These are phyloP conservation scores for Petrocephalus zakoni DNA, from an alignment of 2,113 vertebrate genomes.

Conservation along the genomic window DNA sequence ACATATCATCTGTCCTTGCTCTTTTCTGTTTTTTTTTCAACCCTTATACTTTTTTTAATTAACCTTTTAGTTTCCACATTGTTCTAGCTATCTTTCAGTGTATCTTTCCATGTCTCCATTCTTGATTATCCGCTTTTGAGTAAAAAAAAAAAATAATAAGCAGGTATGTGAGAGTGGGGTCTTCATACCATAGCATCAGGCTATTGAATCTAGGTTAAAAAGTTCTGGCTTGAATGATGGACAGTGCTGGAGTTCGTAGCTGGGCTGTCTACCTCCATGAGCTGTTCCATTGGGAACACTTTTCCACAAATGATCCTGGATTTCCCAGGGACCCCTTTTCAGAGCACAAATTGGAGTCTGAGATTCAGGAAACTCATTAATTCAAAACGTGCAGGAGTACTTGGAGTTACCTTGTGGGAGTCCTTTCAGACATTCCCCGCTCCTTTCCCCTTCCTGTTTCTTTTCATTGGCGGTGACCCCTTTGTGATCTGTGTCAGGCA, in stretches of 20 bases:
- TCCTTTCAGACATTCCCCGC: conserved; percentile 28
- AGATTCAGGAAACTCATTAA: conserved; percentile 34
- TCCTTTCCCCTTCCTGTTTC: conserved; percentile 26
- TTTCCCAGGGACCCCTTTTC: conserved; percentile 25
- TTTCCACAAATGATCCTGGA: conserved; percentile 8
- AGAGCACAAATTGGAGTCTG: conserved; percentile 16
- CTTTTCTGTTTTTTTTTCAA: not conserved
- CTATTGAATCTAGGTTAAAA: not conserved
- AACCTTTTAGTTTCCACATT: not conserved
- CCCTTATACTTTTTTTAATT: not conserved
- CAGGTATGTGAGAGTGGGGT: not conserved
- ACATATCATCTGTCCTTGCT: not conserved
- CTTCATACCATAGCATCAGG: not conserved
- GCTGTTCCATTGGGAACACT: not conserved
- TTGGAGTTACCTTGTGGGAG: conserved; percentile 27
- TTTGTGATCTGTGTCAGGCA: conserved; percentile 22
- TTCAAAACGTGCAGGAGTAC: conserved; percentile 24
- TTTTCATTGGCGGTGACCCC: conserved; percentile 25
- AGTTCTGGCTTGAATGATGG: not conserved
- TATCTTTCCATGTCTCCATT: not conserved
- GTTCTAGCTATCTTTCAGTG: not conserved
- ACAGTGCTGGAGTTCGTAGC: not conserved
- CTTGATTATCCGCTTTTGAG: not conserved
- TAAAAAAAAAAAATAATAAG: no score
- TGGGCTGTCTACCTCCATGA: not conserved